phyloP scores from a whole-genome alignment of 2,113 vertebrate species.

The Eulemur rufifrons region DNA sequence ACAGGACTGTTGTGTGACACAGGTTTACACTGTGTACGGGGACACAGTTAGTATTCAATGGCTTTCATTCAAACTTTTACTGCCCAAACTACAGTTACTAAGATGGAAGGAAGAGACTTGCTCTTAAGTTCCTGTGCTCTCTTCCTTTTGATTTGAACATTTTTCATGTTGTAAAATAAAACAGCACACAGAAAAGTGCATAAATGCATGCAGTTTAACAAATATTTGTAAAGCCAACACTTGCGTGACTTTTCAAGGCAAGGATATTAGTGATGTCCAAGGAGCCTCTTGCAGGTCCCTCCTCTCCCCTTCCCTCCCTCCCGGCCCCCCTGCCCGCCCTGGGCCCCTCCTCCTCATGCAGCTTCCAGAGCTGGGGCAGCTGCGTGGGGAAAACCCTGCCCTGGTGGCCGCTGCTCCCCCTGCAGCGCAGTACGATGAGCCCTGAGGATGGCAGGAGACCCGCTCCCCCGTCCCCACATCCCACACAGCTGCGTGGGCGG shows the following conservation, averaged over 20 bases:
- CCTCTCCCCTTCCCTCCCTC: too few species aligned
- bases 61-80: neutral
- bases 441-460: neutral
- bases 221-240: neutral
- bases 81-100: neutral
- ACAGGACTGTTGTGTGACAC: too few species aligned
- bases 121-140: neutral
- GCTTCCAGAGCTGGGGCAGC: neutral
- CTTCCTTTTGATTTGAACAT: neutral
- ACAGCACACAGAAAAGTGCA: neutral
- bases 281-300: too few species aligned
- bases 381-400: neutral
- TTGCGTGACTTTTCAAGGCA: too few species aligned
- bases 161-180: neutral
- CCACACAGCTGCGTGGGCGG: too few species aligned
- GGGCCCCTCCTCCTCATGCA: neutral
- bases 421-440: neutral
- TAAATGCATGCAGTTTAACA: neutral
- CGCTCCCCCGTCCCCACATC: fast-evolving
- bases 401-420: neutral
- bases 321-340: neutral
- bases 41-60: neutral
- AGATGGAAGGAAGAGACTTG: neutral
- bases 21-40: neutral
- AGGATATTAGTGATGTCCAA: too few species aligned